Percentiles rank a stretch among this genome's conserved stretches.
These are phyloP conservation scores for Polypedilum pembai DNA, from an alignment of 1,140 invertebrate genomes.

Conservation along the genomic window DNA sequence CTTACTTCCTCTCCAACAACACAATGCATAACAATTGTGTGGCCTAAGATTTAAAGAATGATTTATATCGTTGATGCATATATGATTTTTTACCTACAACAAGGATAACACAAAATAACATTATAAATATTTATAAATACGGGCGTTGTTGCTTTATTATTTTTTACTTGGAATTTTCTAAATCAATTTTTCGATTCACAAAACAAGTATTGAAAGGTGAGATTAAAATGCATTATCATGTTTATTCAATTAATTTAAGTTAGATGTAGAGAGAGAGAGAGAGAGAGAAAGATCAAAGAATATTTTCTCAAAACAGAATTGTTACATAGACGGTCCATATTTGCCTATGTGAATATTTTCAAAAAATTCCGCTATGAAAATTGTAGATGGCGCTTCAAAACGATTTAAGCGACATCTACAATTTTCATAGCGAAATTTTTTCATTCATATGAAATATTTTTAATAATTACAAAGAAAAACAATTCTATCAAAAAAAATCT, in stretches of 20 bases:
- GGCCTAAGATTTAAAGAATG: not conserved
- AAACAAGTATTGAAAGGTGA: slow-evolving; percentile 7
- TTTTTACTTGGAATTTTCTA: not conserved
- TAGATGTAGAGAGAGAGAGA: too few relatives aligned
- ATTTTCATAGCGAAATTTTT: too few relatives aligned
- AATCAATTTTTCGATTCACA: not conserved
- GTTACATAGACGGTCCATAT: too few relatives aligned
- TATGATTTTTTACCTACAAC: slow-evolving; percentile 8
- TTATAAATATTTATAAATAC: slow-evolving; percentile 5
- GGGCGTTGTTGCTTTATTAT: not conserved
- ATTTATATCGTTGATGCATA: not conserved
- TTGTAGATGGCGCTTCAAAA: too few relatives aligned
- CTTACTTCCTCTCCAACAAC: not conserved
- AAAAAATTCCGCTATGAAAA: too few relatives aligned
- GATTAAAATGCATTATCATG: slow-evolving; percentile 4
- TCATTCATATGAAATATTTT: too few relatives aligned
- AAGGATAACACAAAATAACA: not conserved
- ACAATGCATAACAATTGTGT: slow-evolving; percentile 12
- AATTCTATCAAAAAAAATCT: too few relatives aligned
- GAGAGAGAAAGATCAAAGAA: too few relatives aligned
- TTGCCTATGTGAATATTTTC: too few relatives aligned
- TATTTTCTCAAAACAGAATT: too few relatives aligned
- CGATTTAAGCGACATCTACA: too few relatives aligned
- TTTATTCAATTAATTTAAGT: slow-evolving; percentile 16
- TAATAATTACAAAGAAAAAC: too few relatives aligned